Percentiles rank a stretch among this genome's conserved stretches.
phyloP scores from a whole-genome alignment of 2,888 invertebrate genomes.

The Lutraria lutraria region DNA sequence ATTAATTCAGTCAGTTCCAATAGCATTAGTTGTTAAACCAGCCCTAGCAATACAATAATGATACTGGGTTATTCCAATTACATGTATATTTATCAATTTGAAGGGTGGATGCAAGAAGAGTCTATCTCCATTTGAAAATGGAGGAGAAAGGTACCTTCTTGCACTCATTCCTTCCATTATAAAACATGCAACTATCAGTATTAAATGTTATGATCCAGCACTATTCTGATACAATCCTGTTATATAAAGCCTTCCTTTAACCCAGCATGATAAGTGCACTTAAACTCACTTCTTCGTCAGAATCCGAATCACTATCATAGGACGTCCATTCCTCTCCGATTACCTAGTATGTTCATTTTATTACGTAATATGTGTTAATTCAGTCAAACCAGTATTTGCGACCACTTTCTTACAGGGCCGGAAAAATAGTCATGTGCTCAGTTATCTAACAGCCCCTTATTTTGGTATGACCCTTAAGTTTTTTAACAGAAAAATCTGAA shows the following conservation, averaged over 20 bases:
- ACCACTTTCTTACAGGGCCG: no score
- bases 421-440: no score
- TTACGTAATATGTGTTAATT: background rate
- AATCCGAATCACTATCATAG: constrained; percentile 38
- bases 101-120: background rate
- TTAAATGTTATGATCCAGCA: background rate
- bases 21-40: no score
- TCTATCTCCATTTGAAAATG: background rate
- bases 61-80: background rate
- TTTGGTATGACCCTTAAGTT: no score
- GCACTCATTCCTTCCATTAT: background rate
- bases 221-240: background rate
- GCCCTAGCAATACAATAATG: no score
- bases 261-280: background rate
- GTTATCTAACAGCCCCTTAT: no score
- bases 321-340: constrained; percentile 38
- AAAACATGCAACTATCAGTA: background rate
- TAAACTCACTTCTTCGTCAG: constrained; percentile 26
- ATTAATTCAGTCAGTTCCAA: no score
- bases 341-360: constrained; percentile 4
- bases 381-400: no score
- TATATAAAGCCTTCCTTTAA: background rate
- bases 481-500: no score
- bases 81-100: background rate
- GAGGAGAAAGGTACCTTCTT: background rate